A percentile compares a stretch with the other conserved stretches of the same genome.
phyloP scores from a whole-genome alignment of 1,140 invertebrate species.

The Polyergus mexicanus region DNA sequence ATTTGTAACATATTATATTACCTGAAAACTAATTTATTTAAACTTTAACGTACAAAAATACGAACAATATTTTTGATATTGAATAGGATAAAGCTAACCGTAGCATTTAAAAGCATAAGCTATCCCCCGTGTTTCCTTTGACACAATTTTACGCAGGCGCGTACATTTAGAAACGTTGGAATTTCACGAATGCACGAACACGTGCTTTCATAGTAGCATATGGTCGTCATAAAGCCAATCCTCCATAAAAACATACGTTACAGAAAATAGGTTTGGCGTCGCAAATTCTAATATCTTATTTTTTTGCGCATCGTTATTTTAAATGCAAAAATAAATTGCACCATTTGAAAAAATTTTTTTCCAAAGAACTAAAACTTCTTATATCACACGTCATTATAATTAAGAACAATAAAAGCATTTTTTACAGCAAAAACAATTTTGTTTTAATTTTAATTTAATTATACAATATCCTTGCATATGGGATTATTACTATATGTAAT shows the following conservation, averaged over 20 bases:
- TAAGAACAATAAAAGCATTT: background rate
- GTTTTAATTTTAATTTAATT: background rate
- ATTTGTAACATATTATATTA: background rate
- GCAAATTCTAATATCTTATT: slow-evolving; percentile 1
- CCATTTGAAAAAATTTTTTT: background rate
- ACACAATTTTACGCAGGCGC: slow-evolving; percentile 64
- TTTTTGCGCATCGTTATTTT: slow-evolving; percentile 1
- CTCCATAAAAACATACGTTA: slow-evolving; percentile 37
- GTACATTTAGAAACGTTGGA: slow-evolving; percentile 50
- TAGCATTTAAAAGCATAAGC: background rate
- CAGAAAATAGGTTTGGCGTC: slow-evolving; percentile 28
- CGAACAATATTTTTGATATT: slow-evolving; percentile 2
- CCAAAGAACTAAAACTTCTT: background rate
- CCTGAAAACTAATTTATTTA: background rate
- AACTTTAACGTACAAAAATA: background rate
- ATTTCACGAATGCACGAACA: slow-evolving; percentile 4
- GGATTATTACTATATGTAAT: background rate
- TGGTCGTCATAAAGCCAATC: slow-evolving; percentile 65
- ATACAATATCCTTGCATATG: background rate
- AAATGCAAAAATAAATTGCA: slow-evolving; percentile 5
- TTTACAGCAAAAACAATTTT: background rate
- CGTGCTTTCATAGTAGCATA: slow-evolving; percentile 63
- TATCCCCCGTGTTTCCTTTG: slow-evolving; percentile 42
- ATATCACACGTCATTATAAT: background rate
- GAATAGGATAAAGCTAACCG: slow-evolving; percentile 3